These are phyloP conservation scores for Egretta garzetta DNA, from an alignment of 2,113 vertebrate genomes.

Conservation along the genomic window DNA sequence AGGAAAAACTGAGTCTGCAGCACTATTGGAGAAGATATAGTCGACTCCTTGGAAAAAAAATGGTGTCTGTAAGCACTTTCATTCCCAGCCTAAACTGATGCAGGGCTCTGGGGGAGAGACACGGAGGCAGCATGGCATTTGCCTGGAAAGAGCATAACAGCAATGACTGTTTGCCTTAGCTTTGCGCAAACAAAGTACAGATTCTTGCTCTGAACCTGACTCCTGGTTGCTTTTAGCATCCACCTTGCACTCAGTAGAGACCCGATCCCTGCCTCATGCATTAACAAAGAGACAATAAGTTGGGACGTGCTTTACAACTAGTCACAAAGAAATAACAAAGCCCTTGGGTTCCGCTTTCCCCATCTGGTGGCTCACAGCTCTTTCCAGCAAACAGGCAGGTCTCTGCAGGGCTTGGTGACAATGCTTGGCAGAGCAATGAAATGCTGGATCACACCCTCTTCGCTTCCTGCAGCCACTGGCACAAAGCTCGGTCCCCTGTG, in stretches of 20 bases:
- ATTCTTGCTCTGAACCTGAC: not conserved
- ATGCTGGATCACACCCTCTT: constrained; percentile 8
- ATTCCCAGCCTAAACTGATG: not conserved
- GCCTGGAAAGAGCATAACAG: not conserved
- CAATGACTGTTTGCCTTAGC: constrained; percentile 43
- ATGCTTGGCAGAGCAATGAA: not conserved
- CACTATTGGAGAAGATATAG: not conserved
- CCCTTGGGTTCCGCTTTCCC: not conserved
- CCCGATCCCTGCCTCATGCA: not conserved
- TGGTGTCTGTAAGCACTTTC: not conserved
- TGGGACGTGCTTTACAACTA: not conserved
- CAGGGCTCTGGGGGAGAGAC: not conserved
- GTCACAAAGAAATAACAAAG: not conserved
- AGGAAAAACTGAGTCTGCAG: not conserved
- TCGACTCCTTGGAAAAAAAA: not conserved
- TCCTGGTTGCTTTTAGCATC: not conserved
- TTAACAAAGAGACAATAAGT: not conserved
- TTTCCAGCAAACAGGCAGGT: not conserved
- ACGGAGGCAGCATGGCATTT: not conserved
- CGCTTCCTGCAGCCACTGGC: constrained; percentile 21
- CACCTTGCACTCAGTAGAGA: not conserved
- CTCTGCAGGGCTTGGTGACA: not conserved
- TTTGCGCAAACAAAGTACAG: constrained; percentile 1
- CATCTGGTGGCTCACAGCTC: not conserved
- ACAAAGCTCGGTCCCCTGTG: not conserved